Base-by-base conservation (phyloP, 92 coral and sea anemone genomes). In the Epizoanthus illoricatus region DNA sequence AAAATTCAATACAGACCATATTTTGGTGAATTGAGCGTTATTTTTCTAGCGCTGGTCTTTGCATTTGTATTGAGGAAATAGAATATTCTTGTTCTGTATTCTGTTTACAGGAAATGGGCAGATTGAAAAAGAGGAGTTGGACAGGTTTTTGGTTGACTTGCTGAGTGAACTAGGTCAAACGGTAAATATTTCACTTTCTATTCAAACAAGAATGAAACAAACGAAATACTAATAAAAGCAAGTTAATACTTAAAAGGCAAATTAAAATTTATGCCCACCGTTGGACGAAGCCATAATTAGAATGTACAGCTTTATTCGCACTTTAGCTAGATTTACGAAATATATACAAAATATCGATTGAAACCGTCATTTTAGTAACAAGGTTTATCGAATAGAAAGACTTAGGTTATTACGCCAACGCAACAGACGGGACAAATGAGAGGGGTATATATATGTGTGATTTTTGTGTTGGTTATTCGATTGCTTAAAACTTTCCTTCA, bases 31-130 rank as follows among this genome's bases (percentile, higher is more conserved):
- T 6, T 45, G 52, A 45, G 52, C 52, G 52, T 3, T 3, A 20
- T 19, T 76, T 23, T 43, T 43, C 52, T 43, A n/a, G 47, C 43
- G 64, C 41, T 23, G 6, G 7, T 20, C 36, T 49, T 40, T 73
- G 17, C 41, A 23, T 4, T 56, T 41, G 19, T 62, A 8, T 62
- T 76, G 41, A 21, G 47, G 33, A 61, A 19, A 63, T 21, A 10
- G 61, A 59, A n/a, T 78, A 42, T 21, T 59, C 8, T 19, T 19
- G 57, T 40, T 42, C 28, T 73, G 41, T 5, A 10, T 19, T 62
- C 17, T 23, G 21, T 61, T 45, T 19, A 24, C 58, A 78, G 82
- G 82, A 57, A 78, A 78, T 62, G 82, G 82, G 13, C 82, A 78
- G 66, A 78, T 78, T 7, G 82, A 78, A 18, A 45, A 63, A 78